Percentiles rank a stretch among this genome's conserved stretches.
These are phyloP conservation scores for Dasypolia templi DNA, from an alignment of 2,888 invertebrate genomes.

Conservation along the genomic window DNA sequence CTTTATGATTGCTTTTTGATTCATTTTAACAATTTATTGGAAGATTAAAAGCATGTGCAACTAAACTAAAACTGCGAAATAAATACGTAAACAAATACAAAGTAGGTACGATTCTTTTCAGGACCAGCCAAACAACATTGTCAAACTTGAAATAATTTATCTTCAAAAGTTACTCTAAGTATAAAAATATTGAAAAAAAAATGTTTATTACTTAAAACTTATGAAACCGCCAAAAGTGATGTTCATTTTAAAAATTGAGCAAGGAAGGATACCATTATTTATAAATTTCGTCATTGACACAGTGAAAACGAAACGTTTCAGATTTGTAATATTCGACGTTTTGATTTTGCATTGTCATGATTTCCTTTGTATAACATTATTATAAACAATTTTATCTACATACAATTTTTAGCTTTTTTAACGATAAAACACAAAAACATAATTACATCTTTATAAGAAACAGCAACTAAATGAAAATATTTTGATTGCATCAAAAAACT, in stretches of 20 bases:
- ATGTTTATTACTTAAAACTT: background rate
- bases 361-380: too few species aligned
- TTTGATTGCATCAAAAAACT: too few species aligned
- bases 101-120: slow-evolving; percentile 8
- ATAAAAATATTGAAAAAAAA: background rate
- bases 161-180: too few species aligned
- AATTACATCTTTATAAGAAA: too few species aligned
- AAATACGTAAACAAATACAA: slow-evolving; percentile 39
- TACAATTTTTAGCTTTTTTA: too few species aligned
- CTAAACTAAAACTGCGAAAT: background rate
- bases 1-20: slow-evolving; percentile 86
- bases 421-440: too few species aligned
- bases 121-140: background rate
- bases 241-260: background rate
- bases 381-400: too few species aligned
- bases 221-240: background rate
- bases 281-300: background rate
- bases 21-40: slow-evolving; percentile 74
- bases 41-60: background rate
- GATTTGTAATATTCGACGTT: background rate
- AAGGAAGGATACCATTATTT: background rate
- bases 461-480: too few species aligned
- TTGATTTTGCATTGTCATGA: background rate
- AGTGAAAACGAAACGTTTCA: slow-evolving; percentile 4
- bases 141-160: background rate